Percentiles rank a stretch among this genome's conserved stretches.
Conservation (phyloP, 2,888 invertebrate species). For the Imbricaverruca yamaguchii region DNA sequence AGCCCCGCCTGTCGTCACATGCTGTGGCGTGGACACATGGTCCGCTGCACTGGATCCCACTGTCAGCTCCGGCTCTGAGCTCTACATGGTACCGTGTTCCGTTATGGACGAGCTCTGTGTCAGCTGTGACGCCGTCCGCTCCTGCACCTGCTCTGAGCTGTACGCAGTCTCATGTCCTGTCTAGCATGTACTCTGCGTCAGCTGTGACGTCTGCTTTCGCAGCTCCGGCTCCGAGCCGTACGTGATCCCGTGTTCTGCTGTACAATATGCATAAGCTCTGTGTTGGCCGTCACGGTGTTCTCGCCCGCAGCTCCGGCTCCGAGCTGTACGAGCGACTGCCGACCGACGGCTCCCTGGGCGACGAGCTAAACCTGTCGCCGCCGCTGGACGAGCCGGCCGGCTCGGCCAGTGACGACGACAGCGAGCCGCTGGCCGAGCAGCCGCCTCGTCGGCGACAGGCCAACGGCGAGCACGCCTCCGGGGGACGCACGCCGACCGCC, state of each 20-base stretch:
- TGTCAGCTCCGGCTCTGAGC: neutral
- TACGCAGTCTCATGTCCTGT: no score
- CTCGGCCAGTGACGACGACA: conserved; percentile 39
- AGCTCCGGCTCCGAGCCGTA: no score
- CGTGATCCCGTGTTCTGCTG: no score
- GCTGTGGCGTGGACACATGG: neutral
- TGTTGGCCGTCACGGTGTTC: neutral
- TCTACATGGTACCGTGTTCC: no score
- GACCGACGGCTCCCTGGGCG: conserved; percentile 44
- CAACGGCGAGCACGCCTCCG: conserved; percentile 20
- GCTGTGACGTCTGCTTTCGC: no score
- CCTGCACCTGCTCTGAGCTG: no score
- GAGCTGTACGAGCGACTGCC: conserved; percentile 60
- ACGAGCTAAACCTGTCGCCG: conserved; percentile 41
- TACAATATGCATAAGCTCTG: no score
- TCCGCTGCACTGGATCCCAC: neutral
- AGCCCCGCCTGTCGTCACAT: no score
- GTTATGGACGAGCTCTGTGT: no score
- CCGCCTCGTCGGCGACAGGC: neutral
- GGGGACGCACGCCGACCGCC: conserved; percentile 28
- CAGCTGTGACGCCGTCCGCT: no score
- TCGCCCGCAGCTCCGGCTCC: conserved; percentile 43
- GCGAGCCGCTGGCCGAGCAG: neutral
- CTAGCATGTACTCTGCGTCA: no score
- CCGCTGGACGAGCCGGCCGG: conserved; percentile 43